A percentile compares a stretch with the other conserved stretches of the same genome.
phyloP scores from a whole-genome alignment of 2,113 vertebrate species.

The Spilogale gracilis region DNA sequence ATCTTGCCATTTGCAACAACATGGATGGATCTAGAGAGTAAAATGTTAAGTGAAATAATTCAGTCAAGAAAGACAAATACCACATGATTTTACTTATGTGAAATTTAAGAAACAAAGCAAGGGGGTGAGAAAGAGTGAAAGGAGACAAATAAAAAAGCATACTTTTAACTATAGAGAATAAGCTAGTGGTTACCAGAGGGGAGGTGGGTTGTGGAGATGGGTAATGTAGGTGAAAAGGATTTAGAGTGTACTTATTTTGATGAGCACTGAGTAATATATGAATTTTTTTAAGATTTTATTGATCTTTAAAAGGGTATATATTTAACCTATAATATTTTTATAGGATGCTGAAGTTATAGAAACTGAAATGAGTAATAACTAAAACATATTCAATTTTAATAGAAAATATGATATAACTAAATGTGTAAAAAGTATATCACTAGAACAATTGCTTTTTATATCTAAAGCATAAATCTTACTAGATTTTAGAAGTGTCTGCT shows the following conservation, averaged over 20 bases:
- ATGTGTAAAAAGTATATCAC: background rate
- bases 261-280: background rate
- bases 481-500: background rate
- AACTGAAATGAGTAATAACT: background rate
- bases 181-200: background rate
- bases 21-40: background rate
- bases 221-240: background rate
- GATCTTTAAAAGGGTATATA: background rate
- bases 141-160: background rate
- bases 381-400: background rate
- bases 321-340: background rate
- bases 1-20: background rate
- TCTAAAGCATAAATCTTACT: background rate
- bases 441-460: background rate
- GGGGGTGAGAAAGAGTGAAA: background rate
- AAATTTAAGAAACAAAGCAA: background rate
- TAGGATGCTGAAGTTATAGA: background rate
- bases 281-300: background rate
- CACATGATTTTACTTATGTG: background rate
- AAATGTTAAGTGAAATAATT: background rate
- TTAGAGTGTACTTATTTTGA: background rate
- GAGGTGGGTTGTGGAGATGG: background rate
- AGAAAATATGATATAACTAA: background rate
- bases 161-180: background rate
- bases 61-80: background rate